These are phyloP conservation scores for Artemia sinica DNA, from an alignment of 2,888 invertebrate species.

Conservation along the genomic window DNA sequence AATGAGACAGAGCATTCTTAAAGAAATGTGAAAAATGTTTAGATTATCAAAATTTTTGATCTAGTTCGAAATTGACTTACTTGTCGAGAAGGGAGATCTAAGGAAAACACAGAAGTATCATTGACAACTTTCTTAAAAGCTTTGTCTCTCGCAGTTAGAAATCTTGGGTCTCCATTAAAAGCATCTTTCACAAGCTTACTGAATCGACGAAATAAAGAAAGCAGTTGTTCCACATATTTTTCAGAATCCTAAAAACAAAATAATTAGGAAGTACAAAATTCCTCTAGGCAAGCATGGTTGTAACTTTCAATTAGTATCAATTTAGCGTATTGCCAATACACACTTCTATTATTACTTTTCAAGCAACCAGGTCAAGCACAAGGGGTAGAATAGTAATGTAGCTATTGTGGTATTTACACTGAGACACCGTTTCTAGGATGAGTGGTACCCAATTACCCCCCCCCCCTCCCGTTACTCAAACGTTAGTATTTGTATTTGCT, in stretches of 20 bases:
- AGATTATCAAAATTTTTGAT: slow-evolving; percentile 10
- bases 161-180: slow-evolving; percentile 88
- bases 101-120: slow-evolving; percentile 69
- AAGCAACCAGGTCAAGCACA: too few relatives aligned
- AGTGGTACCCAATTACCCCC: too few relatives aligned
- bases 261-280: too few relatives aligned
- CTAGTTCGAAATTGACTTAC: slow-evolving; percentile 29
- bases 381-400: too few relatives aligned
- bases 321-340: too few relatives aligned
- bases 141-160: slow-evolving; percentile 91
- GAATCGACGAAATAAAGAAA: slow-evolving; percentile 81
- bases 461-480: too few relatives aligned
- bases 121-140: slow-evolving; percentile 95
- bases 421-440: too few relatives aligned
- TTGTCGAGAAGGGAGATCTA: slow-evolving; percentile 41
- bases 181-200: slow-evolving; percentile 81
- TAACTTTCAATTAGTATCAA: too few relatives aligned
- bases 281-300: too few relatives aligned
- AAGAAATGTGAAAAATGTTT: not conserved
- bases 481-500: too few relatives aligned
- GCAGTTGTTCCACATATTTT: slow-evolving; percentile 86
- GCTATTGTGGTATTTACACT: too few relatives aligned
- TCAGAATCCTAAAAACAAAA: slow-evolving; percentile 57
- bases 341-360: too few relatives aligned
- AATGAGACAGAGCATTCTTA: not conserved